Evolutionary conservation across 2,888 invertebrate genomes (phyloP), one percentile per base, ranked within the genome.

Genomic region (Carterocephalus palaemon): DNA sequence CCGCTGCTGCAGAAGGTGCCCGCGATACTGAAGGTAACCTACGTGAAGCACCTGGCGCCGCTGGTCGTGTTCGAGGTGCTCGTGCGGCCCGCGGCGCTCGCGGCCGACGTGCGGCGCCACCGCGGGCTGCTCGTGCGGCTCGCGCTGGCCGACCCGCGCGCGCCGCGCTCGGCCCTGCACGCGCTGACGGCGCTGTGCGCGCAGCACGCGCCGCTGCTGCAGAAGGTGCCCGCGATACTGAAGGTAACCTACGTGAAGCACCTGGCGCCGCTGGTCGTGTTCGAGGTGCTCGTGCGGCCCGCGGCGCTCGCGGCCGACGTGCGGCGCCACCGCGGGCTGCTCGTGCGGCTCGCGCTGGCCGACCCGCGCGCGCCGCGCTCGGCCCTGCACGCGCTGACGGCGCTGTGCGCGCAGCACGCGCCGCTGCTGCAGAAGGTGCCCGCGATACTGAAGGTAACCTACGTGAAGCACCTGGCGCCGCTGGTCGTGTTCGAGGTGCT

Each of bases 121-220:
- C 93, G 96, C 49, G 89, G 90, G 53, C 87, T 96, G 53, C 83
- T 96, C 64, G 83, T 96, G 67, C 93, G 95, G 59, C 95, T 95
- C 75, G 94, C 88, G 80, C 91, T 56, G 90, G 92, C 58, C 66
- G 95, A 96, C 70, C 75, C 90, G 19, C 95, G 94, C 68, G 95
- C 95, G 3, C 96, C 96, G 75, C 93, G 96, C 56, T 95, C 97
- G 83, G 90, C 99, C 59, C 90, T 99, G 62, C 95, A 98, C 64
- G 99, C 98, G 46, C 90, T 99, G 66, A 98, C 99, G 70, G 96
- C 96, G 75, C 92, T 98, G 36, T 94, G 97, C 58, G 93, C 92
- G 45, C 86, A 95, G 56, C 93, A 96, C 80, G 90, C 92, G 49
- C 82, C 88, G 40, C 90, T 99, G 61, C 90, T 99, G 89, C 90